A percentile compares a stretch with the other conserved stretches of the same genome.
phyloP scores from a whole-genome alignment of 2,888 invertebrate species.

The Eubasilissa splendida region DNA sequence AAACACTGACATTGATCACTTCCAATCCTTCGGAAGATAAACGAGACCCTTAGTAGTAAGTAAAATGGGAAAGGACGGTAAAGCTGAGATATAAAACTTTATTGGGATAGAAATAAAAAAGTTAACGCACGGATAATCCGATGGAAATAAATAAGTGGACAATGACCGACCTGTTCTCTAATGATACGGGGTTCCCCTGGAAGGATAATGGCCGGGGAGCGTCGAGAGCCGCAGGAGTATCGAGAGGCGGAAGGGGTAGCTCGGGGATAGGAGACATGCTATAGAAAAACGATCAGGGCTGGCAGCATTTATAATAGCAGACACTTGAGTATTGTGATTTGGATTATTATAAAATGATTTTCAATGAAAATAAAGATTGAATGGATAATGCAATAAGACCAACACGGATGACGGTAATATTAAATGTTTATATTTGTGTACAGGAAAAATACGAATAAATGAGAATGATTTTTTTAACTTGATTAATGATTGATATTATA shows the following conservation, averaged over 20 bases:
- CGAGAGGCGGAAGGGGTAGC: not conserved
- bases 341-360: too few relatives aligned
- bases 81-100: constrained; percentile 18
- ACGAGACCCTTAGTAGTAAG: constrained; percentile 9
- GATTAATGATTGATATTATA: too few relatives aligned
- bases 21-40: constrained; percentile 14
- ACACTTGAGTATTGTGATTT: too few relatives aligned
- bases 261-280: not conserved
- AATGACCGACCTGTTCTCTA: not conserved
- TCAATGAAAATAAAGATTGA: too few relatives aligned
- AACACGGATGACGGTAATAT: too few relatives aligned
- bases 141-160: constrained; percentile 3
- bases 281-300: too few relatives aligned
- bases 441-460: too few relatives aligned
- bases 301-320: too few relatives aligned
- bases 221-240: not conserved
- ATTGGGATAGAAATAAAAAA: constrained; percentile 12
- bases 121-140: constrained; percentile 19
- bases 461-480: too few relatives aligned
- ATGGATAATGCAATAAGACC: too few relatives aligned
- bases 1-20: not conserved
- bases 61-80: constrained; percentile 10
- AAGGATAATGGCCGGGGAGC: not conserved
- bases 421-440: too few relatives aligned
- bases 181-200: not conserved